Base-by-base conservation (phyloP, 2,797 vertebrate genomes). In the Diceros bicornis region DNA sequence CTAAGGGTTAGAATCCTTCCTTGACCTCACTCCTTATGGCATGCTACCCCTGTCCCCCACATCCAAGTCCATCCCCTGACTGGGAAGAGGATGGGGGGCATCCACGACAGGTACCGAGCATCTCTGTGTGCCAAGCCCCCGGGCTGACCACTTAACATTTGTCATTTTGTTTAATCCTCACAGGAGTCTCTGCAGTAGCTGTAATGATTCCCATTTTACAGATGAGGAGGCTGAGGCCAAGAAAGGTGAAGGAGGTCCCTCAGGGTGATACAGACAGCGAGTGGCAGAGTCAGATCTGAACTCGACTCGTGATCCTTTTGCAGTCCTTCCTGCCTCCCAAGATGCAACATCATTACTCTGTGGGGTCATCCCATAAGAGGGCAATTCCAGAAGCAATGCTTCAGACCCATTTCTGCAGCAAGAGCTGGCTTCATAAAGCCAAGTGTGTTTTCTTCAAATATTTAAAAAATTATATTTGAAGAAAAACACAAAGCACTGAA, bases 401-500 rank as follows among this genome's bases (percentile, higher is more conserved):
- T 52, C 9, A 7, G 27, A 25, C n/a, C 16, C 27, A 6, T 78
- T 64, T 69, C 62, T 44, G n/a, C 18, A 27, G 62, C 41, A 44
- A 7, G 10, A 23, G 50, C 29, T 47, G n/a, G 47, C 75, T 71
- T 86, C 61, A 44, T 21, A 9, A 0, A 13, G 13, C 21, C 12
- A 25, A 75, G 10, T 21, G 29, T 2, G 4, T 55, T 81, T 72
- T 47, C 74, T 59, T 69, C 37, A 50, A 32, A 18, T 55, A 29
- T 57, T 90, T 72, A 37, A 68, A 88, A 92, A 61, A 37, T 89
- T 12, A 4, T 55, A 69, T 84, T 94, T 89, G 50, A 91, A 89
- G n/a, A 55, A 91, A 92, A 55, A 14, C 23, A 74, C 71, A 66
- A 74, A 68, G 8, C 18, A 29, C 27, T 25, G 50, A 68, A 72